Evolutionary conservation across 2,797 vertebrate genomes (phyloP).

Genomic region (Xiphophorus birchmanni): DNA sequence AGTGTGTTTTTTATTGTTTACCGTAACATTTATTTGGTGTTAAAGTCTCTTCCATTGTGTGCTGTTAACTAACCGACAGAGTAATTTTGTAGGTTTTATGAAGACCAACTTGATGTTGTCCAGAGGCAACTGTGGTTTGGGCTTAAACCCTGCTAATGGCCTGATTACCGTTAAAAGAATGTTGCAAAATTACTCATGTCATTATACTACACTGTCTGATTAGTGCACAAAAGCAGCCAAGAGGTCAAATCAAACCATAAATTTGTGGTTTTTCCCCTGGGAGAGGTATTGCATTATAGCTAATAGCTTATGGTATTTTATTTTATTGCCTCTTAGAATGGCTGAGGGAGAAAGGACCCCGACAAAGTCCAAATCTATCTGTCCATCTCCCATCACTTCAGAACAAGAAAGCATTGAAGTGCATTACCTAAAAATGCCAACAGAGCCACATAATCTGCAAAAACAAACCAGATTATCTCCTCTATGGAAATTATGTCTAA

Average conservation of each 20-base stretch:
- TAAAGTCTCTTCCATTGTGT: constrained; percentile 40
- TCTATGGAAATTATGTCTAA: background rate
- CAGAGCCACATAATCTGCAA: background rate
- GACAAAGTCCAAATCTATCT: background rate
- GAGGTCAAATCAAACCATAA: constrained; percentile 57
- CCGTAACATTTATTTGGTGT: constrained; percentile 21
- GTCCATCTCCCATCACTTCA: background rate
- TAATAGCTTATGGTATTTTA: constrained; percentile 27
- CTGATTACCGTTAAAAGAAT: constrained; percentile 48
- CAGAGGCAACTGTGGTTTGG: constrained; percentile 47
- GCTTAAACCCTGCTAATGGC: constrained; percentile 47
- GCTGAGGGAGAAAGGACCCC: constrained; percentile 32
- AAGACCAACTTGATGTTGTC: constrained; percentile 68
- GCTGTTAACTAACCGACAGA: constrained; percentile 51
- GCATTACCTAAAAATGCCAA: background rate
- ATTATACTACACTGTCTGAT: constrained; percentile 46
- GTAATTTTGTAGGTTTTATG: constrained; percentile 66
- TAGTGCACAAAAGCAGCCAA: constrained; percentile 39
- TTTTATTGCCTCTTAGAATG: constrained; percentile 34
- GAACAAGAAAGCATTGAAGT: background rate
- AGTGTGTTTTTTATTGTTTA: constrained; percentile 37
- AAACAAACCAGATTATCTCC: background rate
- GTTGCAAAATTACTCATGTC: constrained; percentile 41
- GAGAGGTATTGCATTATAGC: constrained; percentile 35
- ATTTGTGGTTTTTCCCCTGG: constrained; percentile 42